Conservation (phyloP, 1,140 invertebrate species). For the Condylostylus longicornis region DNA sequence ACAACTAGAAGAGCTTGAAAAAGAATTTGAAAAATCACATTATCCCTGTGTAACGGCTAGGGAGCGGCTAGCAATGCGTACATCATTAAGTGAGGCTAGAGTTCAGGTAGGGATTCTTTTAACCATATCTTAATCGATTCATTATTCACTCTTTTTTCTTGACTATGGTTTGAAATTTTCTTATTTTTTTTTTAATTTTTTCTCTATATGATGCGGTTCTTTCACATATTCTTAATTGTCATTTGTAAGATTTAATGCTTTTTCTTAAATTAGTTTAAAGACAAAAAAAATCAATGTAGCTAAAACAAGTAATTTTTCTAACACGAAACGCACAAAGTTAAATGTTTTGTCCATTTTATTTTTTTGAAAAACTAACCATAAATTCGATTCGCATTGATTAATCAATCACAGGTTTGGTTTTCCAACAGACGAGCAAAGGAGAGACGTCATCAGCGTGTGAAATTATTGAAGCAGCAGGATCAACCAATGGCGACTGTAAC, state of each 20-base stretch:
- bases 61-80: constrained; percentile 80
- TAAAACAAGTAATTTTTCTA: no score
- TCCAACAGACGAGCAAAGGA: constrained; percentile 94
- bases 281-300: no score
- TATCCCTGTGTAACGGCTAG: constrained; percentile 90
- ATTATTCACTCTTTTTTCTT: no score
- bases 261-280: no score
- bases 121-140: no score
- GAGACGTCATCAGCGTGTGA: constrained; percentile 89
- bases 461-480: constrained; percentile 62
- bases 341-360: no score
- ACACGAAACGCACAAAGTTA: no score
- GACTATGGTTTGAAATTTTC: no score
- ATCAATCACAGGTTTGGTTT: constrained; percentile 81
- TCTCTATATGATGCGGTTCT: no score
- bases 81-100: constrained; percentile 83
- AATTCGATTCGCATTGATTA: constrained; percentile 12
- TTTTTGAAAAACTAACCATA: constrained; percentile 9
- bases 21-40: constrained; percentile 90
- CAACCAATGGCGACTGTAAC: constrained; percentile 15
- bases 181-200: no score
- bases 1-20: constrained; percentile 84
- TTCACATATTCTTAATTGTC: no score
- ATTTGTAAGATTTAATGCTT: no score
- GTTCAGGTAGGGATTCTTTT: constrained; percentile 63